These are phyloP conservation scores for Lamellibrachia columna DNA, from an alignment of 2,888 invertebrate genomes.

Conservation along the genomic window DNA sequence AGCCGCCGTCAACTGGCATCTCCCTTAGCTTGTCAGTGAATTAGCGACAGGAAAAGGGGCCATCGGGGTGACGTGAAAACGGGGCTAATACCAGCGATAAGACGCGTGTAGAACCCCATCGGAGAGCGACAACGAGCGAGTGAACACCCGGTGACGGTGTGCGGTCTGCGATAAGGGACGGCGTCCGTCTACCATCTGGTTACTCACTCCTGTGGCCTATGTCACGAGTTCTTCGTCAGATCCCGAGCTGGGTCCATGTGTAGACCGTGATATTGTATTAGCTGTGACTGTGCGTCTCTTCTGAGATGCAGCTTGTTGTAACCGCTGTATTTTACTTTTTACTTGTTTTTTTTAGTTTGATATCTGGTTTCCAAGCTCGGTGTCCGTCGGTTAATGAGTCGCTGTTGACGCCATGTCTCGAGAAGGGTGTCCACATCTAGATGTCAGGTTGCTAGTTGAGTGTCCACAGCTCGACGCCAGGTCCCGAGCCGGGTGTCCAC, in stretches of 20 bases:
- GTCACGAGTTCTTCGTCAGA: not conserved
- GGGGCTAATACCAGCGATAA: not conserved
- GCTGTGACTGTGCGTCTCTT: not conserved
- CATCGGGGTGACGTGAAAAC: not conserved
- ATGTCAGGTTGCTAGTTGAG: no score
- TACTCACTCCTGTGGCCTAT: not conserved
- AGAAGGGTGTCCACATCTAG: no score
- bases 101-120: not conserved
- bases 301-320: no score
- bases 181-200: not conserved
- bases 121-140: not conserved
- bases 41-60: not conserved
- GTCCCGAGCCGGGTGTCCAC: not conserved
- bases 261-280: not conserved
- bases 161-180: constrained; percentile 16
- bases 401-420: no score
- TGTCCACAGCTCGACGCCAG: not conserved
- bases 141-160: not conserved
- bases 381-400: no score
- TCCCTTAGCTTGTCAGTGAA: not conserved
- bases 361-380: no score
- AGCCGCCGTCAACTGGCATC: not conserved
- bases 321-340: no score
- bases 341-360: no score
- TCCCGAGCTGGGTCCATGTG: not conserved